These are phyloP conservation scores for Pseudomyrmex pallidus DNA, from an alignment of 1,140 invertebrate genomes.

Conservation along the genomic window DNA sequence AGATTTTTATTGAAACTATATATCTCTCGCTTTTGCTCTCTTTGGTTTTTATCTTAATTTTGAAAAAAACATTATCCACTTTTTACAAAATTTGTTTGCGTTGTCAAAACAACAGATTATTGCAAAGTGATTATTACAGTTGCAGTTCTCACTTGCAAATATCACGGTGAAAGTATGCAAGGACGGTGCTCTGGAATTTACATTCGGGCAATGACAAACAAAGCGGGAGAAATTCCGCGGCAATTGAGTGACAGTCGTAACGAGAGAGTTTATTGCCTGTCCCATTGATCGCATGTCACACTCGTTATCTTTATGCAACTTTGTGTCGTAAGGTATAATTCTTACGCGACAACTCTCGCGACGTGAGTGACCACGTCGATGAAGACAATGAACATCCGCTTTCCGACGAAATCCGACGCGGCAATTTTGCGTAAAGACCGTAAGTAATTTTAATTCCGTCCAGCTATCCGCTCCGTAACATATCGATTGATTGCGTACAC, in stretches of 20 bases:
- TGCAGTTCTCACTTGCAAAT: constrained; percentile 16
- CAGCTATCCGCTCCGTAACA: constrained; percentile 7
- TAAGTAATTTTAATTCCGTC: constrained; percentile 42
- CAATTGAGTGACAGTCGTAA: constrained; percentile 49
- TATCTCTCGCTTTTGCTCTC: not conserved
- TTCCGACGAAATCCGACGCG: constrained; percentile 36
- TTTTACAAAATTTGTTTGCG: not conserved
- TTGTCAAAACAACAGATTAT: not conserved
- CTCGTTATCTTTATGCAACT: constrained; percentile 62
- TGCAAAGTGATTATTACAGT: not conserved
- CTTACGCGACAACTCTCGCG: constrained; percentile 37
- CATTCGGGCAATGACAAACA: constrained; percentile 62
- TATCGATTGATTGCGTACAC: constrained; percentile 10
- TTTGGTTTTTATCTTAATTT: too few species aligned
- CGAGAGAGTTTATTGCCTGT: constrained; percentile 59
- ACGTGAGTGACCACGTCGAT: constrained; percentile 32
- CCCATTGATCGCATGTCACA: constrained; percentile 58
- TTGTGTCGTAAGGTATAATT: constrained; percentile 45
- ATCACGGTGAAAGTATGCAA: constrained; percentile 62
- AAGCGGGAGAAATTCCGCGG: constrained; percentile 33
- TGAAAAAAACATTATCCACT: not conserved
- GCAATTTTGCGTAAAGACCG: constrained; percentile 11
- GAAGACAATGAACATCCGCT: constrained; percentile 53
- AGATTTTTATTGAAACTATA: not conserved
- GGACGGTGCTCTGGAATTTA: constrained; percentile 64